Evolutionary conservation across 2,888 invertebrate species (phyloP).

Genomic region (Euphydryas editha): DNA sequence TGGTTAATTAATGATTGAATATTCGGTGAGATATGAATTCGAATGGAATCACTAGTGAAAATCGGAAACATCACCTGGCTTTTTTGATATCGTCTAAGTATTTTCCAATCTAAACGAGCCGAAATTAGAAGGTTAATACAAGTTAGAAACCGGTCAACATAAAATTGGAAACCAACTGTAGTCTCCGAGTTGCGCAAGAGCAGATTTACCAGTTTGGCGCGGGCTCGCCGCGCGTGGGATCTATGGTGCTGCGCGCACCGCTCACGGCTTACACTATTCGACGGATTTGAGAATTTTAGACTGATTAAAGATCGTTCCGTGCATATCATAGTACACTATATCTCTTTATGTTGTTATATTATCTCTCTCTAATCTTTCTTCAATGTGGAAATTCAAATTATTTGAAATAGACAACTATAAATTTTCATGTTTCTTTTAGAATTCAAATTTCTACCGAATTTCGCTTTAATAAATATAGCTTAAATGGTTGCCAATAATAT

Average conservation of each 20-base stretch:
- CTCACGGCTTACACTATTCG: slow-evolving; percentile 28
- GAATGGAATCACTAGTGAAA: slow-evolving; percentile 46
- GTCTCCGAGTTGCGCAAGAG: slow-evolving; percentile 79
- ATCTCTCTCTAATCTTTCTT: too few relatives aligned
- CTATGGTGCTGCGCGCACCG: slow-evolving; percentile 54
- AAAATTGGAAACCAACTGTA: slow-evolving; percentile 83
- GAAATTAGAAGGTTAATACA: slow-evolving; percentile 82
- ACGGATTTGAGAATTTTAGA: slow-evolving; percentile 55
- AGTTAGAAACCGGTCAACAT: slow-evolving; percentile 82
- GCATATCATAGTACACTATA: too few relatives aligned
- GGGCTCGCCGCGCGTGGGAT: slow-evolving; percentile 65
- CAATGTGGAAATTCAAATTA: too few relatives aligned
- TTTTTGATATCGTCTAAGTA: slow-evolving; percentile 61
- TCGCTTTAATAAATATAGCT: slow-evolving; percentile 21
- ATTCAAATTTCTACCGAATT: slow-evolving; percentile 6
- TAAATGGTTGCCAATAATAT: slow-evolving; percentile 44
- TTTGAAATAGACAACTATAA: too few relatives aligned
- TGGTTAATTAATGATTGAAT: slow-evolving; percentile 46
- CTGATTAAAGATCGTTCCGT: too few relatives aligned
- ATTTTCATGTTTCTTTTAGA: neutral
- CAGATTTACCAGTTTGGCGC: slow-evolving; percentile 75
- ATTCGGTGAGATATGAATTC: slow-evolving; percentile 45
- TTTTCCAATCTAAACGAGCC: slow-evolving; percentile 83
- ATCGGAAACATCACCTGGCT: slow-evolving; percentile 52
- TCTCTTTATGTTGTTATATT: too few relatives aligned